phyloP scores from a whole-genome alignment of 2,888 invertebrate genomes.

The Clepsis dumicolana region DNA sequence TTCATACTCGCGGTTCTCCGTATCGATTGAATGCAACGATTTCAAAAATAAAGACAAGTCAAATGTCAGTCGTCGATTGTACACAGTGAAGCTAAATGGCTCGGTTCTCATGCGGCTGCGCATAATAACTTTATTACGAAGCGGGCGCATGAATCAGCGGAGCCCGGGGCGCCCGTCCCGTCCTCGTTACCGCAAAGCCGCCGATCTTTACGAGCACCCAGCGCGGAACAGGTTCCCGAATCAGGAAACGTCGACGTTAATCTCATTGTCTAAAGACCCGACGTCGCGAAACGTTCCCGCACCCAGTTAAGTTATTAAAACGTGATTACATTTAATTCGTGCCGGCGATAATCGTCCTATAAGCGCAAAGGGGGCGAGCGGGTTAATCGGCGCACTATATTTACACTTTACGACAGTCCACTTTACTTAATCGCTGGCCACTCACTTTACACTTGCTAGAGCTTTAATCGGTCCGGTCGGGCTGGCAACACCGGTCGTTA shows the following conservation, averaged over 20 bases:
- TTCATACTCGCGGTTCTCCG: constrained; percentile 39
- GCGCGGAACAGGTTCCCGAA: constrained; percentile 53
- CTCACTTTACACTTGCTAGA: constrained; percentile 55
- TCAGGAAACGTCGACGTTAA: constrained; percentile 54
- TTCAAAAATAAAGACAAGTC: constrained; percentile 37
- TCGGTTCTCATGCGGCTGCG: constrained; percentile 54
- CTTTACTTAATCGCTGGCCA: constrained; percentile 57
- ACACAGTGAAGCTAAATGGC: constrained; percentile 44
- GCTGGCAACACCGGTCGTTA: constrained; percentile 36
- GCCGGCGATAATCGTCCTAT: constrained; percentile 53
- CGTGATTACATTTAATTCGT: constrained; percentile 49
- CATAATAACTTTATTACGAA: constrained; percentile 59
- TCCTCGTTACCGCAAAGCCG: constrained; percentile 52
- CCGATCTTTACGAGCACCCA: constrained; percentile 41
- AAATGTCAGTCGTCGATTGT: constrained; percentile 30
- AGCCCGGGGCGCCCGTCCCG: constrained; percentile 55
- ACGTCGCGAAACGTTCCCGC: constrained; percentile 17
- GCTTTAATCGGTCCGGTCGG: constrained; percentile 39
- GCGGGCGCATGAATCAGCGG: constrained; percentile 57
- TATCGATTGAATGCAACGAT: constrained; percentile 16
- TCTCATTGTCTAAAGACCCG: constrained; percentile 29
- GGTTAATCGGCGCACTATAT: constrained; percentile 49
- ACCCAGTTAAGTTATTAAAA: constrained; percentile 51
- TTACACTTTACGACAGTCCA: constrained; percentile 57
- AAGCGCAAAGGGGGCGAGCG: constrained; percentile 47